These are phyloP conservation scores for Eupithecia subfuscata DNA, from an alignment of 2,888 invertebrate genomes.

Conservation along the genomic window DNA sequence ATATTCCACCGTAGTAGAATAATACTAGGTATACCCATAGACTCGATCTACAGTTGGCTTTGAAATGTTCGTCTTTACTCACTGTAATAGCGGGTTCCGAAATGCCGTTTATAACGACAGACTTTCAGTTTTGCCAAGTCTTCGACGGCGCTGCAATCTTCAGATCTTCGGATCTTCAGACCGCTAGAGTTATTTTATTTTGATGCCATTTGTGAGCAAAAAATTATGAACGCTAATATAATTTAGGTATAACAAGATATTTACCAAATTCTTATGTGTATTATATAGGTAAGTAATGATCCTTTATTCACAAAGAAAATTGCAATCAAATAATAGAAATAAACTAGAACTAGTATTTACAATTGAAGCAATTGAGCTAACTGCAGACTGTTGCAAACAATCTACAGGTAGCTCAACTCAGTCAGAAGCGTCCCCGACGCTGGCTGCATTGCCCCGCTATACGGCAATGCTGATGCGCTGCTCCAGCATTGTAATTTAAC, in stretches of 20 bases:
- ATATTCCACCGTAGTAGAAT: background rate
- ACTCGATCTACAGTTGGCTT: conserved; percentile 53
- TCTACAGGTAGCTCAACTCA: too few relatives aligned
- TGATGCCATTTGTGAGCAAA: background rate
- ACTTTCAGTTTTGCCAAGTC: conserved; percentile 45
- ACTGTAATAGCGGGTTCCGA: conserved; percentile 52
- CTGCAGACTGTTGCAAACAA: too few relatives aligned
- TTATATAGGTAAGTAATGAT: too few relatives aligned
- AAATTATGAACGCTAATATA: too few relatives aligned
- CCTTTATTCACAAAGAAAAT: too few relatives aligned
- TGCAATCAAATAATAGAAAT: too few relatives aligned
- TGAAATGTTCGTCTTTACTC: conserved; percentile 59
- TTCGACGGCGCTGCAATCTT: conserved; percentile 42
- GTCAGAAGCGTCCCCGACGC: too few relatives aligned
- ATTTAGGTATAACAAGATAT: background rate
- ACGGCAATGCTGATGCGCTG: too few relatives aligned
- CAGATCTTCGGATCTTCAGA: background rate
- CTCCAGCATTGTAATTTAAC: background rate
- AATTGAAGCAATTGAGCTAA: too few relatives aligned
- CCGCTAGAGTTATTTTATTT: background rate
- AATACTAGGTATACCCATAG: conserved; percentile 45
- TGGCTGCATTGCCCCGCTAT: too few relatives aligned
- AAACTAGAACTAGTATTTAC: too few relatives aligned
- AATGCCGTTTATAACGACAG: conserved; percentile 42
- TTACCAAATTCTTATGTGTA: background rate